Conservation (phyloP, 2,797 vertebrate genomes). For the Enteromius radiatus region DNA sequence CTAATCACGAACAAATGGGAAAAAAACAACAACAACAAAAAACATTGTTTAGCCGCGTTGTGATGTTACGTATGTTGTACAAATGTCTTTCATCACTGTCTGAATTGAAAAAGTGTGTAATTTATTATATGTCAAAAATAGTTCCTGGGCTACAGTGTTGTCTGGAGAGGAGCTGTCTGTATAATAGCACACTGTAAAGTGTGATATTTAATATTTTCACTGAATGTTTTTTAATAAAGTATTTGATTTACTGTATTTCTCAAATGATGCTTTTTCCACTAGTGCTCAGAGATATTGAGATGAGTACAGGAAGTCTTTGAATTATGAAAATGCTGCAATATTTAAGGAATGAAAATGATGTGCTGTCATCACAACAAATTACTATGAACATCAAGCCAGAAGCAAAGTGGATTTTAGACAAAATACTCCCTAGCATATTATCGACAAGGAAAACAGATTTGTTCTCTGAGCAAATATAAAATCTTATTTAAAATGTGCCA, state of each 20-base stretch:
- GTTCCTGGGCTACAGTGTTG: conserved; percentile 37
- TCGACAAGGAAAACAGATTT: conserved; percentile 25
- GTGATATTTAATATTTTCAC: conserved; percentile 84
- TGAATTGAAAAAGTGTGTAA: conserved; percentile 78
- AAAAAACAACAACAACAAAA: too few species aligned
- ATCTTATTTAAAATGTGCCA: conserved; percentile 15
- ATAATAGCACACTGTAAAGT: conserved; percentile 78
- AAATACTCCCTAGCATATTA: conserved; percentile 22
- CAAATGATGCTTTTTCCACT: neutral
- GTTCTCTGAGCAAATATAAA: conserved; percentile 31
- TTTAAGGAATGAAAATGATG: conserved; percentile 61
- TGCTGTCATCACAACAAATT: conserved; percentile 34
- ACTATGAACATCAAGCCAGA: conserved; percentile 31
- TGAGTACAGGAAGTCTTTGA: neutral
- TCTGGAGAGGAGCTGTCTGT: conserved; percentile 27
- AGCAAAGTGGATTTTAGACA: conserved; percentile 26
- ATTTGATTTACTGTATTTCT: conserved; percentile 58
- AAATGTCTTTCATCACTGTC: conserved; percentile 60
- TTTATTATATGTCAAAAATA: conserved; percentile 75
- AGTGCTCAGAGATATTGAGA: neutral
- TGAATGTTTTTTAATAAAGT: conserved; percentile 83
- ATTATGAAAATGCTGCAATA: conserved; percentile 29
- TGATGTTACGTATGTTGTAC: conserved; percentile 38
- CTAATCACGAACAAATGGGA: neutral
- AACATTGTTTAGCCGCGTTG: neutral